phyloP scores from a whole-genome alignment of 2,888 invertebrate species.

The Dermolepida albohirtum region DNA sequence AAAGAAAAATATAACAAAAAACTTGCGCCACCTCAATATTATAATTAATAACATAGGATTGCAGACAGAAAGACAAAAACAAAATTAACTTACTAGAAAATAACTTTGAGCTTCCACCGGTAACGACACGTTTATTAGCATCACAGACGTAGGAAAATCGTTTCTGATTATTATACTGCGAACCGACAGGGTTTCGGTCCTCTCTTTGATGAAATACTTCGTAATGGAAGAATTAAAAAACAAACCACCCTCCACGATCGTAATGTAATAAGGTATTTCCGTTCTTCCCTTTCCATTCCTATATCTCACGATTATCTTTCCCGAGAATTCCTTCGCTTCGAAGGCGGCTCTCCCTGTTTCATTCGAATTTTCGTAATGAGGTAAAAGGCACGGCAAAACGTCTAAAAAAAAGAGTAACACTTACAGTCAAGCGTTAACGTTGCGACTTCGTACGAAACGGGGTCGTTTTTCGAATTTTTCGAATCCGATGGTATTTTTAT shows the following conservation, averaged over 20 bases:
- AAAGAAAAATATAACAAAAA: too few species aligned
- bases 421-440: conserved; percentile 78
- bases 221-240: conserved; percentile 69
- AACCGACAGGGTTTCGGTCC: conserved; percentile 68
- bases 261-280: conserved; percentile 75
- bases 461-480: conserved; percentile 64
- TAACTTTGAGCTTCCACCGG: conserved; percentile 70
- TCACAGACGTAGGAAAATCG: conserved; percentile 78
- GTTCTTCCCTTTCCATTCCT: conserved; percentile 65
- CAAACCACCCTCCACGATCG: conserved; percentile 71
- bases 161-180: conserved; percentile 71
- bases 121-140: conserved; percentile 78
- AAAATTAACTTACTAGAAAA: conserved; percentile 69
- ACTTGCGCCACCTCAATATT: too few species aligned
- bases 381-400: background rate
- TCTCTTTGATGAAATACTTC: conserved; percentile 64
- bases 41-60: too few species aligned
- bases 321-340: conserved; percentile 69
- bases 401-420: conserved; percentile 53
- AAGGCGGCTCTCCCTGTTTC: conserved; percentile 69
- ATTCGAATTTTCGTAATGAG: background rate
- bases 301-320: conserved; percentile 69
- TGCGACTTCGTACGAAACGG: conserved; percentile 70
- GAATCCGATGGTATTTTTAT: conserved; percentile 75
- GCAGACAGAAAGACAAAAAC: conserved; percentile 25